Evolutionary conservation across 2,888 invertebrate species (phyloP), one percentile per base, ranked within the genome.

Genomic region (Polydrusus tereticollis): DNA sequence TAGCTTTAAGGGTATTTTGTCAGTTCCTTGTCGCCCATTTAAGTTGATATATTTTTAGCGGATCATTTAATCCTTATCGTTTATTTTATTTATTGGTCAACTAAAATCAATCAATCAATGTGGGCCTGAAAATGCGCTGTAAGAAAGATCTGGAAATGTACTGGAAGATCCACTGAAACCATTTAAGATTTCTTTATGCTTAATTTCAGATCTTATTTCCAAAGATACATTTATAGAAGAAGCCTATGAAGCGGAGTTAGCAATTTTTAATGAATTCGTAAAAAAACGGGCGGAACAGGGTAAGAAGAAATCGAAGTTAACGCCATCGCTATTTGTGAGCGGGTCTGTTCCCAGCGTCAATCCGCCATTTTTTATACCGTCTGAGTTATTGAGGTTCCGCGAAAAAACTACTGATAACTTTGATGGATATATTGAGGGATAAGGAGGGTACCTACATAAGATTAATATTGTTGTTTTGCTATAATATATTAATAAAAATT

Each of bases 171-270:
- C n/a, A n/a, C n/a, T n/a, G n/a, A n/a, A n/a, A n/a, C n/a, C n/a
- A n/a, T n/a, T n/a, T n/a, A n/a, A n/a, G n/a, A 10, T 57, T 14
- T 57, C n/a, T 23, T 23, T 57, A 10, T 23, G 1, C 8, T 45
- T 20, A 45, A 45, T 2, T n/a, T 14, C 18, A 72, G 72, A 78
- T 7, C 69, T 82, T 75, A 79, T 85, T 3, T 43, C 79, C 0
- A 83, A 81, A 74, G 78, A 82, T 10, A 76, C 75, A 2, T 86
- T 86, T 74, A 73, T 84, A 7, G 80, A 82, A 26, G 85, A 85
- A 68, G 75, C 74, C 0, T 73, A 77, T 41, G 77, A 78, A 3
- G 75, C 76, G 1, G 76, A 80, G 58, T 21, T 76, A 2, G 76
- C 71, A 3, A 68, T 79, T 43, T 78, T 82, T 60, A 69, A 79